Conservation (phyloP, 1,140 invertebrate genomes). For the Watersipora subatra region DNA sequence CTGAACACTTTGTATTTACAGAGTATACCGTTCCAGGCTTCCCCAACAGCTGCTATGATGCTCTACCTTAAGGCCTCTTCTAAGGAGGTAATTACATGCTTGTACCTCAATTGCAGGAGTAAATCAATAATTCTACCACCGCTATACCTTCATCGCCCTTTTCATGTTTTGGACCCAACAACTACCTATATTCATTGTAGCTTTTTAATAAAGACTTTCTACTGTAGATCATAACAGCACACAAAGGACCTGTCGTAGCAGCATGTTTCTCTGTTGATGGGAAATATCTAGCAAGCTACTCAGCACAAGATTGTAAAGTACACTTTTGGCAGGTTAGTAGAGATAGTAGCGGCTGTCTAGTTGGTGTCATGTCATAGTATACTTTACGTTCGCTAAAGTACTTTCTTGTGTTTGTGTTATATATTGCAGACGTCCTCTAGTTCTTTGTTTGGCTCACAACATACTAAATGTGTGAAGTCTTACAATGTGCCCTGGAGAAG, state of each 20-base stretch:
- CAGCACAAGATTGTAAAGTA: slow-evolving; percentile 82
- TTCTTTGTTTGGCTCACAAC: slow-evolving; percentile 34
- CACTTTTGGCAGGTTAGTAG: slow-evolving; percentile 89
- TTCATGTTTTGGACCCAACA: neutral
- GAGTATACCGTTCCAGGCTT: neutral
- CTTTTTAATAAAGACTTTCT: neutral
- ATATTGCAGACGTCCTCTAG: slow-evolving; percentile 38
- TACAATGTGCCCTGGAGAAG: slow-evolving; percentile 22
- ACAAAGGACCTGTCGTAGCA: slow-evolving; percentile 71
- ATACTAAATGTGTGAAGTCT: slow-evolving; percentile 33
- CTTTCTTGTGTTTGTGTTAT: slow-evolving; percentile 10
- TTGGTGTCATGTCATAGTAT: neutral
- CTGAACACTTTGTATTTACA: neutral
- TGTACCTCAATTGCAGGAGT: neutral
- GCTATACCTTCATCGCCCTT: neutral
- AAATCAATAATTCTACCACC: neutral
- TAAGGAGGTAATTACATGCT: neutral
- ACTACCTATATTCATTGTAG: neutral
- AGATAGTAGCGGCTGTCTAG: neutral
- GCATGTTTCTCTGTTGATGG: slow-evolving; percentile 91
- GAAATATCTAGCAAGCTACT: slow-evolving; percentile 89
- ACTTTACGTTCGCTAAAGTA: neutral
- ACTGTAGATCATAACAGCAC: slow-evolving; percentile 66
- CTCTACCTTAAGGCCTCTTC: neutral
- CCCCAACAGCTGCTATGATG: neutral